phyloP scores from a whole-genome alignment of 2,888 invertebrate species.

The Auanema sp. region DNA sequence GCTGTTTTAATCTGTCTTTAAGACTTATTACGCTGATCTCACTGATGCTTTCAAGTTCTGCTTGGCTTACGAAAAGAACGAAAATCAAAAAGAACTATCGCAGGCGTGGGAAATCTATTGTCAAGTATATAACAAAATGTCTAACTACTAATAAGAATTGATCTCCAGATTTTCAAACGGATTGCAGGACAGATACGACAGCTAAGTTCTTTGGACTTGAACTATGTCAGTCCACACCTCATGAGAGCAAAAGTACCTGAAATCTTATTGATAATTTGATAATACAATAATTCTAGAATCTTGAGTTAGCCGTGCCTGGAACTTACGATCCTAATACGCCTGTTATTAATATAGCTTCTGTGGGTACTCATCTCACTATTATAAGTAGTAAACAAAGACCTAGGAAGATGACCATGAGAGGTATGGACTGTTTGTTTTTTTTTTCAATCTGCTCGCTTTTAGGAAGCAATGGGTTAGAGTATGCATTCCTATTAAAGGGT shows the following conservation, averaged over 20 bases:
- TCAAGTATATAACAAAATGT: conserved; percentile 71
- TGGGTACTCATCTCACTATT: conserved; percentile 69
- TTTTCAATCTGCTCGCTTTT: conserved; percentile 10
- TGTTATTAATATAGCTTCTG: conserved; percentile 69
- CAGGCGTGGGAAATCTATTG: conserved; percentile 97
- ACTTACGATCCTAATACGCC: conserved; percentile 91
- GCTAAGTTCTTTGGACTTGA: conserved; percentile 69
- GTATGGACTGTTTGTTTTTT: conserved; percentile 55
- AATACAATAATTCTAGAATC: conserved; percentile 71
- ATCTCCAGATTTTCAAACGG: conserved; percentile 79
- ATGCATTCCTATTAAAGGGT: conserved; percentile 95
- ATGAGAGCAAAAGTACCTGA: conserved; percentile 30
- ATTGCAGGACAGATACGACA: conserved; percentile 89
- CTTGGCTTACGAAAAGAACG: conserved; percentile 81
- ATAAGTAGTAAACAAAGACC: conserved; percentile 98
- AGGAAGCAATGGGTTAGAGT: conserved; percentile 95
- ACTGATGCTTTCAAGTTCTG: conserved; percentile 95
- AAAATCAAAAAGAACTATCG: conserved; percentile 85
- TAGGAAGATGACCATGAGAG: conserved; percentile 84
- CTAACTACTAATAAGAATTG: neutral
- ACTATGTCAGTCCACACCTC: conserved; percentile 88
- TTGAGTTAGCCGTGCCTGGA: conserved; percentile 95
- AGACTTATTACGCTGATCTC: conserved; percentile 88
- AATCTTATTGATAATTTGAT: neutral
- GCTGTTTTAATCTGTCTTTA: conserved; percentile 1